These are phyloP conservation scores for Pimephales promelas DNA, from an alignment of 2,113 vertebrate species.

Conservation along the genomic window DNA sequence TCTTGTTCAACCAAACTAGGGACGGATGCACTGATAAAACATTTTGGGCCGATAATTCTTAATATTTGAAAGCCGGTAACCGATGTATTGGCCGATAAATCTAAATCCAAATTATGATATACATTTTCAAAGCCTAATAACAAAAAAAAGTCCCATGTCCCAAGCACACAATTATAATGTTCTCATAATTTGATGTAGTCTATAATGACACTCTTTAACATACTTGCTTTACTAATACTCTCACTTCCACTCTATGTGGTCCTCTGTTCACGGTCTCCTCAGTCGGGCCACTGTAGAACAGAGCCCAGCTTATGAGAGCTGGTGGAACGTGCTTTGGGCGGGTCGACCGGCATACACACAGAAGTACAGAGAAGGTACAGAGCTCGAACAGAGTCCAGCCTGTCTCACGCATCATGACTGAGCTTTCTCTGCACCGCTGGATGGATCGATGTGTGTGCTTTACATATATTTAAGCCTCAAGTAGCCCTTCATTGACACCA, in stretches of 20 bases:
- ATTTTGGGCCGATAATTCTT: no score
- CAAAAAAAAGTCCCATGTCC: no score
- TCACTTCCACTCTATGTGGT: not conserved
- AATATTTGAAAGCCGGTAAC: no score
- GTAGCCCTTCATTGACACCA: not conserved
- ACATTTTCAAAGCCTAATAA: no score
- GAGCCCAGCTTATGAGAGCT: constrained; percentile 20
- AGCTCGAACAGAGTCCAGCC: constrained; percentile 37
- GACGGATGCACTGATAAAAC: no score
- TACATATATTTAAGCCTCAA: not conserved
- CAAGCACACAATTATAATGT: no score
- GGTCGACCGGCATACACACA: not conserved
- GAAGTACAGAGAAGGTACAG: constrained; percentile 35
- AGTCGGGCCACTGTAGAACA: not conserved
- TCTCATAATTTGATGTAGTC: no score
- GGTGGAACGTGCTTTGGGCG: constrained; percentile 15
- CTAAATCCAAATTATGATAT: no score
- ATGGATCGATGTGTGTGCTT: not conserved
- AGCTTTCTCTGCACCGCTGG: not conserved
- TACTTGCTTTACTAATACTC: not conserved
- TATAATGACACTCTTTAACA: not conserved
- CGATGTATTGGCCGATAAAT: no score
- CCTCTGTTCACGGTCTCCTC: not conserved
- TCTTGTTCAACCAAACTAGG: no score
- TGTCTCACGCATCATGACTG: not conserved